Percentiles rank a stretch among this genome's conserved stretches.
These are phyloP conservation scores for Tenthredo distinguenda DNA, from an alignment of 2,888 invertebrate species.

Conservation along the genomic window DNA sequence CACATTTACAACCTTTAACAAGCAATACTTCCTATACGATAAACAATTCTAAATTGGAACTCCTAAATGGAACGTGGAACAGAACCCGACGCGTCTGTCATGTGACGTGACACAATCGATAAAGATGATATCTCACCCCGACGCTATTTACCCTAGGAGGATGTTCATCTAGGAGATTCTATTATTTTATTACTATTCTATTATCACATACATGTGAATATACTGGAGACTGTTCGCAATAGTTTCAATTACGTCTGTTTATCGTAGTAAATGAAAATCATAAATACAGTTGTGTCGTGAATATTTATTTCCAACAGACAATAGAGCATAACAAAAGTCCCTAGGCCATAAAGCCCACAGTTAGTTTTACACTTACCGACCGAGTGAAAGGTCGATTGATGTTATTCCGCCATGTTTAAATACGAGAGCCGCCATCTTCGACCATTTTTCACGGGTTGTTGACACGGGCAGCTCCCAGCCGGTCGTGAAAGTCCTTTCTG, in stretches of 20 bases:
- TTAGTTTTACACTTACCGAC: slow-evolving; percentile 28
- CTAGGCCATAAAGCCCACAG: background rate
- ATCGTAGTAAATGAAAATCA: background rate
- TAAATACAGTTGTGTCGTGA: background rate
- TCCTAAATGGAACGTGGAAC: slow-evolving; percentile 19
- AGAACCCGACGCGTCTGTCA: slow-evolving; percentile 53
- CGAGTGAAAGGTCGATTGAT: slow-evolving; percentile 43
- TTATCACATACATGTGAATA: background rate
- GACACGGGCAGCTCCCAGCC: slow-evolving; percentile 74
- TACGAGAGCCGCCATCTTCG: slow-evolving; percentile 68
- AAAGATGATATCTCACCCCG: slow-evolving; percentile 50
- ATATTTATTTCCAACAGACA: background rate
- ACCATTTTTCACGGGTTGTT: slow-evolving; percentile 74
- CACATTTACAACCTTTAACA: slow-evolving; percentile 22
- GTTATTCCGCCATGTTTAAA: slow-evolving; percentile 64
- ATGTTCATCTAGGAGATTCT: background rate
- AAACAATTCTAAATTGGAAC: slow-evolving; percentile 35
- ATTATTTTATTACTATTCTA: background rate
- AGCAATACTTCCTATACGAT: background rate
- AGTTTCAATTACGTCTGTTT: background rate
- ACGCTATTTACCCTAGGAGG: slow-evolving; percentile 19
- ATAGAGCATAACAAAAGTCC: background rate
- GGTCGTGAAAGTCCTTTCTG: slow-evolving; percentile 71
- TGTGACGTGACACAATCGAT: slow-evolving; percentile 61
- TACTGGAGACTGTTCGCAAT: background rate